Evolutionary conservation across 2,113 vertebrate genomes (phyloP), one percentile per base, ranked within the genome.

Genomic region (Otus sunia): DNA sequence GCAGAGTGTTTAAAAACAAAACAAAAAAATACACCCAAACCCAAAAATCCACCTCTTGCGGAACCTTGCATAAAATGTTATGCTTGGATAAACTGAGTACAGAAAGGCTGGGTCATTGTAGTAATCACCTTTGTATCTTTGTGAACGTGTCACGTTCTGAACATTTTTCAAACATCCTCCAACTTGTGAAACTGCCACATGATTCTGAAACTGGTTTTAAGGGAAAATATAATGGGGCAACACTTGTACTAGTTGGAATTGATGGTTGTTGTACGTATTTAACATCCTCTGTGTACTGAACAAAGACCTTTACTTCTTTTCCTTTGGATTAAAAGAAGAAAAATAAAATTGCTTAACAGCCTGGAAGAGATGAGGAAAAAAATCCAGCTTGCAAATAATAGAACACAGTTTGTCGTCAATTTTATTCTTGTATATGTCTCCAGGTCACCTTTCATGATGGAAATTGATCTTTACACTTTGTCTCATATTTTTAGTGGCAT

Each of bases 1-100:
- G 72, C 60, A 36, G 79, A 34, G 67, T 72, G 78, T 93, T 95
- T 81, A 81, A 91, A 94, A 96, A 83, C 59, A 91, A 60, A 92
- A 75, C 32, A 12, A 5, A 39, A 45, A 32, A 8, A 27, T 60
- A 39, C 8, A 8, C 14, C 41, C 47, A 52, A 60, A 86, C n/a
- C 34, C 19, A 67, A 62, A 71, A 78, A 9, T 50, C 32, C 68
- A 34, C 52, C 52, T 84, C 68, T 50, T 78, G 53, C 36, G 29
- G 76, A 83, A 53, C 41, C 47, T 53, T 58, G 60, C 32, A 15
- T 45, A 63, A 45, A 96, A 82, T 50, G 78, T 78, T 85, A 45
- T 27, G 52, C 56, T 69, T 72, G 27, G 85, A 32, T 94, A 67
- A 94, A 64, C 53, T 62, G 47, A 13, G 41, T 92, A 18, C 58